Evolutionary conservation across 2,113 vertebrate species (phyloP), one percentile per base, ranked within the genome.

Genomic region (Rhineura floridana): DNA sequence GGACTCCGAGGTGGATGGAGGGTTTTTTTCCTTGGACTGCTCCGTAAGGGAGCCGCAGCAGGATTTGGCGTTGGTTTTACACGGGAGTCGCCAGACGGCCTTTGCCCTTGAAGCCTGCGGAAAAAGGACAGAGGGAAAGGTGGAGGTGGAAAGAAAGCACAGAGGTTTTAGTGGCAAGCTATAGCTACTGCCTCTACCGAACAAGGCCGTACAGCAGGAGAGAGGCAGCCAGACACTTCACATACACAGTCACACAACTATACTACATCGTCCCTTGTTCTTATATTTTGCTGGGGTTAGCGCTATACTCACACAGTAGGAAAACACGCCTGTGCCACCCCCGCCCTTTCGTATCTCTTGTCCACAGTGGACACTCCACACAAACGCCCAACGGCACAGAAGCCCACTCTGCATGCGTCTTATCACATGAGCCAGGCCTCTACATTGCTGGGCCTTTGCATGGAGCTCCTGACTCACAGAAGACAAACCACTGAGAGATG

Each of bases 51-150:
- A 88, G 89, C 88, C 19, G 92, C 91, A 75, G 59, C 90, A n/a
- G 95, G 95, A 90, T 88, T 96, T 0, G 48, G 91, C 0, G 92
- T 92, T 55, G 96, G 96, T 17, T 91, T 94, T 67, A 95, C 92
- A 69, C 92, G 94, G 70, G 90, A 90, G 81, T 98, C 97, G 0
- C 23, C 77, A 3, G 93, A 17, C 55, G 94, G 19, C 93, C 96
- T 97, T 88, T 96, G 95, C 46, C 94, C 91, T 91, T 96, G 97
- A 84, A 95, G 95, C 95, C 98, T 99, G 95, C 36, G 92, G 55
- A 87, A 12, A 89, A 52, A 94, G 76, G 86, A 81, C 89, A 89
- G 80, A 13, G 23, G 44, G 69, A 73, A 25, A 86, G 39, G 11
- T 10, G 44, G 55, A 2, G 6, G 84, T 77, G 39, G 93, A 89